Evolutionary conservation across 1,140 invertebrate species (phyloP).

Genomic region (Anoplophora glabripennis): DNA sequence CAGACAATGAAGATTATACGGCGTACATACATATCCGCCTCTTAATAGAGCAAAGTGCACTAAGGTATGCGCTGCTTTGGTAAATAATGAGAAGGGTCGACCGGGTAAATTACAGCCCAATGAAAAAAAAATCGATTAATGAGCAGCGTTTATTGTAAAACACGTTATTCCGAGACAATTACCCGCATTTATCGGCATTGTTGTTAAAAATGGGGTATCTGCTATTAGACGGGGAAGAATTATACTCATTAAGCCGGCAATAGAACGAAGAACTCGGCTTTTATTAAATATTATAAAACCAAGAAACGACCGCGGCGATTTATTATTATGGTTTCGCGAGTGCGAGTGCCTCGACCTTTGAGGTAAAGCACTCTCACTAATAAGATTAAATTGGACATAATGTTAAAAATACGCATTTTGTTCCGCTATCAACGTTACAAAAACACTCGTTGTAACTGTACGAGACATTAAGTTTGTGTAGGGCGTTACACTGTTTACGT

Average conservation of each 20-base stretch:
- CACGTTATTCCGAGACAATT: slow-evolving; percentile 6
- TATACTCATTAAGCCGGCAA: neutral
- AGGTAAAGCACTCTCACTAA: slow-evolving; percentile 6
- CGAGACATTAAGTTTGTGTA: too few relatives aligned
- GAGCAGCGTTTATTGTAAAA: neutral
- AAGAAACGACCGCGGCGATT: slow-evolving; percentile 1
- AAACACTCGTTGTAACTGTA: slow-evolving; percentile 4
- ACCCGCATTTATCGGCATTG: slow-evolving; percentile 4
- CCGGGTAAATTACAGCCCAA: neutral
- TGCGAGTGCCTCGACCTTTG: slow-evolving; percentile 6
- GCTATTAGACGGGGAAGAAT: neutral
- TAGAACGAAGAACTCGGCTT: neutral
- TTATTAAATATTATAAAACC: slow-evolving; percentile 12
- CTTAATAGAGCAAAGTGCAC: too few relatives aligned
- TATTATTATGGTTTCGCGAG: neutral
- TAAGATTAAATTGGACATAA: slow-evolving; percentile 14
- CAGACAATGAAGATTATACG: too few relatives aligned
- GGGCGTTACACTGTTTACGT: too few relatives aligned
- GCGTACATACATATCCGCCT: too few relatives aligned
- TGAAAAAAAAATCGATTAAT: neutral
- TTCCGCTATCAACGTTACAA: slow-evolving; percentile 2
- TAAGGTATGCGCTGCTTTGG: too few relatives aligned
- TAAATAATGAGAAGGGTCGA: neutral
- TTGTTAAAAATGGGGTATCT: neutral
- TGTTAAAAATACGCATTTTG: neutral